Evolutionary conservation across 2,888 invertebrate species (phyloP), one percentile per base, ranked within the genome.

Genomic region (Xestia ashworthii): DNA sequence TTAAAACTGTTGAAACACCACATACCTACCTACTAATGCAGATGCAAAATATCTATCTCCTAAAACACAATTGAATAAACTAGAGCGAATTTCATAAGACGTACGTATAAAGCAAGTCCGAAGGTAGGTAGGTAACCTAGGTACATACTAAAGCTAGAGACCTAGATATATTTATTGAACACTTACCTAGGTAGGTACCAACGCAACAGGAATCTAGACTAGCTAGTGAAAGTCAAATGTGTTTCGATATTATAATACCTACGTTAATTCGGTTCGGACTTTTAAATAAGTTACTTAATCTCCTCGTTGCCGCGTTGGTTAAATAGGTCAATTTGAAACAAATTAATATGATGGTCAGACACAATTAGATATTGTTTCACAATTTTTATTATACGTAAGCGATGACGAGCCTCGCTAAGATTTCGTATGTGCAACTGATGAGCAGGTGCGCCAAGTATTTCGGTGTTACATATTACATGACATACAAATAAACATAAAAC

Each of bases 181-280:
- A 85, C 79, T 83, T n/a, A n/a, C n/a, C n/a, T n/a, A n/a, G n/a
- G n/a, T n/a, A 68, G 85, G n/a, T n/a, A n/a, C 75, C 76, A 66
- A 78, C 74, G 78, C 55, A 88, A 86, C 88, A 90, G 88, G 91
- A 90, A 89, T 44, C 44, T 44, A 44, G 44, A 90, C 87, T 85
- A 86, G 86, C 73, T 85, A 83, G 92, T 91, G 92, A 93, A 93
- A 93, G 93, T 92, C 90, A 82, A 89, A 83, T 83, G 64, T 80
- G 62, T 84, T 85, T 75, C 70, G 72, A 83, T 84, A 84, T 76
- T 78, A 81, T 76, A 76, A 71, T 85, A 41, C 41, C 5, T 46
- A 78, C 71, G 67, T 77, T 73, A 76, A 87, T 87, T 78, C 76
- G 78, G 74, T 86, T 86, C 58, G 60, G 55, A 55, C 55, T 12